These are phyloP conservation scores for Drosophila conformis DNA, from an alignment of 2,888 invertebrate genomes.

Conservation along the genomic window DNA sequence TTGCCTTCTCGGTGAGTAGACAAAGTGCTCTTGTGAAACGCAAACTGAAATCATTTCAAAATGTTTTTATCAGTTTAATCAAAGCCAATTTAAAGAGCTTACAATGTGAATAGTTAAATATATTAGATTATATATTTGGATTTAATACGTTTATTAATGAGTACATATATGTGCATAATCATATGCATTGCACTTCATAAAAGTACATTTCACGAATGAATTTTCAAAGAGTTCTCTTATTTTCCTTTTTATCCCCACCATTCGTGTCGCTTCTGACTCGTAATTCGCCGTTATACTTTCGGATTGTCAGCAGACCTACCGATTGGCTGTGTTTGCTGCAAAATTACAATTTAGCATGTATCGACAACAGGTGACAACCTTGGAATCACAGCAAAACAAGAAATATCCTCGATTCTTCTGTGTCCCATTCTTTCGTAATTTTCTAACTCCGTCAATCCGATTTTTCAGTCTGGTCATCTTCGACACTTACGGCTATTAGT, in stretches of 20 bases:
- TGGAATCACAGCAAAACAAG: neutral
- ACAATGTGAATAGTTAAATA: neutral
- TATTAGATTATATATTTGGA: neutral
- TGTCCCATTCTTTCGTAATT: neutral
- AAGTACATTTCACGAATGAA: neutral
- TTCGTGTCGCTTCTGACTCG: neutral
- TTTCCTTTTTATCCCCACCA: neutral
- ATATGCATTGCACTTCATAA: neutral
- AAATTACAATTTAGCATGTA: neutral
- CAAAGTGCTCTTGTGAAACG: neutral
- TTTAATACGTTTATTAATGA: neutral
- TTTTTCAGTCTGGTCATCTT: neutral
- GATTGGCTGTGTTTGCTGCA: neutral
- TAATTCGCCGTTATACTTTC: neutral
- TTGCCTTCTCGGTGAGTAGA: neutral
- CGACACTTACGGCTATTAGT: neutral
- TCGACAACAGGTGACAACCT: neutral
- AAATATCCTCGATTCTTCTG: neutral
- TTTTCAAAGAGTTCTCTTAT: neutral
- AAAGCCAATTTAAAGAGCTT: neutral
- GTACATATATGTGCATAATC: neutral
- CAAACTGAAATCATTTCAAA: neutral
- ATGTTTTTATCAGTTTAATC: neutral
- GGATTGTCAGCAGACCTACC: neutral
- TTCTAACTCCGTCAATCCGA: neutral